These are phyloP conservation scores for Herpetotheres cachinnans DNA, from an alignment of 2,113 vertebrate genomes.

Conservation along the genomic window DNA sequence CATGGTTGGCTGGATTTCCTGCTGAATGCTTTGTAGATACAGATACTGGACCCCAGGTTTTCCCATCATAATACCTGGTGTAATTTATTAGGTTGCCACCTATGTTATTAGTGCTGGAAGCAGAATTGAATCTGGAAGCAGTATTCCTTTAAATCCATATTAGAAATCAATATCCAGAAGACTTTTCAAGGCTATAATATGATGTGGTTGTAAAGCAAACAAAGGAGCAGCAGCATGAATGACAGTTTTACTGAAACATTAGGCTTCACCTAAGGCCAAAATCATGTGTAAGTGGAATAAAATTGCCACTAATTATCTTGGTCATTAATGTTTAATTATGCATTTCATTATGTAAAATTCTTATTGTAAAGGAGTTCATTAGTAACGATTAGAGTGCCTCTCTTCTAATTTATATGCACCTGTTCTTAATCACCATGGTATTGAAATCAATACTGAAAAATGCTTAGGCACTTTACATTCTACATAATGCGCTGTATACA, in stretches of 20 bases:
- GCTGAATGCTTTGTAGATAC: background rate
- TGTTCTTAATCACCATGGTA: conserved; percentile 61
- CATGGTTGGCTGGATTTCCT: background rate
- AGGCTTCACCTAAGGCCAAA: conserved; percentile 56
- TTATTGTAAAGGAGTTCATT: conserved; percentile 66
- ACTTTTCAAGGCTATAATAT: background rate
- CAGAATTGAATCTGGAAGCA: background rate
- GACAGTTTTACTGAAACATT: conserved; percentile 29
- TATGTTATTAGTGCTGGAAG: background rate
- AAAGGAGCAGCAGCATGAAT: background rate
- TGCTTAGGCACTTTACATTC: conserved; percentile 19
- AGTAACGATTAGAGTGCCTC: conserved; percentile 62
- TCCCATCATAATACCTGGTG: background rate
- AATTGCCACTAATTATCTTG: conserved; percentile 51
- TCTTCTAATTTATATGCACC: conserved; percentile 64
- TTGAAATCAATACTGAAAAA: conserved; percentile 59
- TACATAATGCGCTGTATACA: background rate
- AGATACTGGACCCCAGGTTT: background rate
- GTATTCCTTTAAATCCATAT: background rate
- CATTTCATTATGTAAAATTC: conserved; percentile 71
- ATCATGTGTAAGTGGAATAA: conserved; percentile 55
- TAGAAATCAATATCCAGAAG: conserved; percentile 6
- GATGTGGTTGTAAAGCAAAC: background rate
- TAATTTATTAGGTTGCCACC: background rate
- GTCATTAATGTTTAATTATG: conserved; percentile 73